These are phyloP conservation scores for Plutomurus gul DNA, from an alignment of 1,140 invertebrate genomes.

Conservation along the genomic window DNA sequence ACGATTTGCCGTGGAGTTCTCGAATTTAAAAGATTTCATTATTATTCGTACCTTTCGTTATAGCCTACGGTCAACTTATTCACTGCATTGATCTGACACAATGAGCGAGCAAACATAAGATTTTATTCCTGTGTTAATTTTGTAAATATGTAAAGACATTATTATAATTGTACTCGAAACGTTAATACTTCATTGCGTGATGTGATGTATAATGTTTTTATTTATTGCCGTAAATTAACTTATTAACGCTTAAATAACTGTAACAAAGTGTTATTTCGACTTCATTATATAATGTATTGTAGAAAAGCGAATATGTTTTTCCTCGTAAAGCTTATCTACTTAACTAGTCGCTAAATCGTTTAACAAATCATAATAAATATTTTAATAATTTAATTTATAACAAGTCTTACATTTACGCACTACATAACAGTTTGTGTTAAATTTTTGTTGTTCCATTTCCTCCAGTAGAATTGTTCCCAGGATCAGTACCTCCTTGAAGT, in stretches of 20 bases:
- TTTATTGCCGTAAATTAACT: not conserved
- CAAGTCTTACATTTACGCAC: too few relatives aligned
- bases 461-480: not conserved
- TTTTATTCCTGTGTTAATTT: too few relatives aligned
- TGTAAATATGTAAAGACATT: not conserved
- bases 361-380: not conserved
- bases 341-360: not conserved
- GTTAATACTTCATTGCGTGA: too few relatives aligned
- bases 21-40: too few relatives aligned
- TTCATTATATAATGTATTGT: not conserved
- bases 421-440: not conserved
- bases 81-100: not conserved
- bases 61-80: not conserved
- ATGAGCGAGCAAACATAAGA: too few relatives aligned
- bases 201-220: not conserved
- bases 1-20: slow-evolving; percentile 59
- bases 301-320: not conserved
- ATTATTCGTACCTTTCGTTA: not conserved
- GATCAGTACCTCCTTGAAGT: not conserved
- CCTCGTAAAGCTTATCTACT: not conserved
- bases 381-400: not conserved
- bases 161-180: too few relatives aligned
- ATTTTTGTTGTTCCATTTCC: not conserved
- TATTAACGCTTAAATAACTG: too few relatives aligned
- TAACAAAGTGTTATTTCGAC: too few relatives aligned